Base-by-base conservation (phyloP, 2,113 vertebrate species). In the Oryzias woworae region DNA sequence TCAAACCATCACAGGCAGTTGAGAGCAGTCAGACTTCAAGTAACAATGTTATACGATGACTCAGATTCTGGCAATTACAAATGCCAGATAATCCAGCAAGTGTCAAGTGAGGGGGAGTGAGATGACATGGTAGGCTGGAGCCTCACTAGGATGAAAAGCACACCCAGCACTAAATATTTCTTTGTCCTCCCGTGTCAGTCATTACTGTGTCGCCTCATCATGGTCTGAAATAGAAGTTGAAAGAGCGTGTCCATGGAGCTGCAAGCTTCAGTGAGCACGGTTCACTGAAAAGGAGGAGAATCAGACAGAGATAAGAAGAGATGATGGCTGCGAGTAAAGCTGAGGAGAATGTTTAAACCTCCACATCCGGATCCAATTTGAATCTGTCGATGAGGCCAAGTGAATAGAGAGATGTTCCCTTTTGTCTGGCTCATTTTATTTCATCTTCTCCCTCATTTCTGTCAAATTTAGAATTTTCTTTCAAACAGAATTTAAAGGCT, bases 381-480 rank as follows among this genome's bases (percentile, higher is more conserved):
- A 88, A 85, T 85, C 86, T 53, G 28, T 72, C 83, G 81, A 82
- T 88, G 85, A 84, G 41, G 22, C 47, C 4, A 17, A 64, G 78
- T 63, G 79, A 78, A 82, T 54, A 66, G 81, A 85, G 77, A 75
- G 57, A 62, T 50, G 73, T 42, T 71, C 64, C 42, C 47, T 50
- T n/a, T 14, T 20, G 13, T 55, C 41, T 14, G 10, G 17, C 46
- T 58, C 36, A 18, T 52, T 42, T 18, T 50, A 51, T 64, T 18
- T 53, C 44, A 58, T 60, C 45, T 22, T 48, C 50, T 70, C 28
- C 17, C 48, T 50, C 51, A 18, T 53, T 28, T 67, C 46, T 57
- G 58, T 72, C 58, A 66, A 77, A 63, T 58, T 49, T 24, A 28
- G 22, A 48, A 47, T 20, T 23, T 17, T 45, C 41, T 43, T 43